Base-by-base conservation (phyloP, 2,797 vertebrate species). In the Thunnus albacares region DNA sequence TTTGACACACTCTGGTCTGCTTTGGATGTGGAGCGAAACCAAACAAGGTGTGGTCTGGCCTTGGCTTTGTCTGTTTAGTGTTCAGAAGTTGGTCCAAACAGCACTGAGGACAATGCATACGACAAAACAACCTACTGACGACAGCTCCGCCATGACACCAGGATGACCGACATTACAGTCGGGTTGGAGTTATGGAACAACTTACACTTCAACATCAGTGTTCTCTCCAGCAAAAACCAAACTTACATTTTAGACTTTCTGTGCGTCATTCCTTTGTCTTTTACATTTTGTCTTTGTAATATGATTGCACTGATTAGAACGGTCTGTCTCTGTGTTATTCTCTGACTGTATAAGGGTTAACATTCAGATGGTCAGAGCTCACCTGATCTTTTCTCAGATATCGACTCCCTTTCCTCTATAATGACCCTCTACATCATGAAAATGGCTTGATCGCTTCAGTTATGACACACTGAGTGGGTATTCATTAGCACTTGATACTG, bases 401-500 rank as follows among this genome's bases (percentile, higher is more conserved):
- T 84, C 58, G 90, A 92, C 86, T 93, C 88, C 80, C 75, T 77
- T 80, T 81, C 80, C 79, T 75, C 85, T 61, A 60, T 92, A 94
- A 93, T 84, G 90, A 84, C 82, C 60, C 87, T 90, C 68, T 93
- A 88, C 79, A 93, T 95, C 91, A 93, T 71, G 80, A 61, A 85
- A 94, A 94, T 87, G 86, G 90, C 82, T 77, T 82, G 87, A 93
- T 90, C 88, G 78, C 87, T 80, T 91, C 90, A 82, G 90, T 93
- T 93, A 93, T 84, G 85, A 84, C 81, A 90, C 81, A 67, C 89
- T 93, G 86, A 94, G 89, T 87, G 89, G 76, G 82, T 89, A 90
- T 94, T 94, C 91, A 94, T 95, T 94, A 94, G 87, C 84, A 91
- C 80, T 80, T 83, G 80, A 89, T 89, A 84, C 79, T 83, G 76